These are phyloP conservation scores for Paramormyrops kingsleyae DNA, from an alignment of 2,113 vertebrate species.

Conservation along the genomic window DNA sequence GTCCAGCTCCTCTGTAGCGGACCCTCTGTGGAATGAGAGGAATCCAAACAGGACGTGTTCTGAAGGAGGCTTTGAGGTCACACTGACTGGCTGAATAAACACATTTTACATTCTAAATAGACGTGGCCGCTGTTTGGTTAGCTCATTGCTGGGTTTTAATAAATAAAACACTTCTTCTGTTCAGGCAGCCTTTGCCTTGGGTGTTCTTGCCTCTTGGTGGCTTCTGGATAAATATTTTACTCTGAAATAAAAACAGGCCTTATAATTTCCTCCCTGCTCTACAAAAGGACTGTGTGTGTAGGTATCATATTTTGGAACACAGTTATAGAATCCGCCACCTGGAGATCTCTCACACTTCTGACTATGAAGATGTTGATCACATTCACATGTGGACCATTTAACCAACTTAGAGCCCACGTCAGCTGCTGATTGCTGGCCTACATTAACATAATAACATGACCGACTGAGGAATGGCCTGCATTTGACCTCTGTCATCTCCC, in stretches of 20 bases:
- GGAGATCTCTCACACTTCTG: not conserved
- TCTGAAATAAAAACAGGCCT: not conserved
- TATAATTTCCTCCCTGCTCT: not conserved
- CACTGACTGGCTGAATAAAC: conserved; percentile 17
- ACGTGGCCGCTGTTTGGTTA: not conserved
- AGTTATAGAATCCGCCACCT: not conserved
- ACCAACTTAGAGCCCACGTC: not conserved
- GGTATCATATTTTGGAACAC: not conserved
- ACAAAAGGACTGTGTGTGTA: not conserved
- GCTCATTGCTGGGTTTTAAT: conserved; percentile 9
- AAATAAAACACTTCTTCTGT: conserved; percentile 8
- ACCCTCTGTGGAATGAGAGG: conserved; percentile 2
- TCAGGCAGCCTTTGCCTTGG: conserved; percentile 1
- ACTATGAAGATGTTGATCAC: not conserved
- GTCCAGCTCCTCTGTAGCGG: not conserved
- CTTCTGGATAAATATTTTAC: not conserved
- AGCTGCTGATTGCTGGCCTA: not conserved
- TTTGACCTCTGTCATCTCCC: conserved; percentile 1
- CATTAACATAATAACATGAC: conserved; percentile 2
- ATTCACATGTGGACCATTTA: not conserved
- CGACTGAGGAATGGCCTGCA: not conserved
- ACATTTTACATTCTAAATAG: conserved; percentile 12
- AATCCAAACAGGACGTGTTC: conserved; percentile 21
- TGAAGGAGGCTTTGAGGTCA: conserved; percentile 4
- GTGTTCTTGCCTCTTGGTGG: not conserved